These are phyloP conservation scores for Chrysocyon brachyurus DNA, from an alignment of 2,797 vertebrate genomes.

Conservation along the genomic window DNA sequence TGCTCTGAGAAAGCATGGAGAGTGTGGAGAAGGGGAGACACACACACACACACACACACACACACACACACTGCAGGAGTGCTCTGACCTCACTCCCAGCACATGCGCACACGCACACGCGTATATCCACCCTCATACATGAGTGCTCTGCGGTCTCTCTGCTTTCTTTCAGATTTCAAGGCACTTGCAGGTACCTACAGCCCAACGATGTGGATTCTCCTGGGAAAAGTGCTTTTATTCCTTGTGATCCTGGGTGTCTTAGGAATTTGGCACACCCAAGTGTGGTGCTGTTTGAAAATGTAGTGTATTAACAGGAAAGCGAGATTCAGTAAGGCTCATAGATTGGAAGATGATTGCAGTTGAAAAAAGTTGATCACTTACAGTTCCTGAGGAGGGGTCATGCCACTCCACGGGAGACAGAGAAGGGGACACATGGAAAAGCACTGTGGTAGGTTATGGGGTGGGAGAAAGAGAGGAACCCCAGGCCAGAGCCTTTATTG, in stretches of 20 bases:
- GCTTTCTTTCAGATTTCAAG: neutral
- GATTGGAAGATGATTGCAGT: neutral
- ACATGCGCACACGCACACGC: neutral
- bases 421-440: neutral
- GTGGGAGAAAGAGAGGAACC: neutral
- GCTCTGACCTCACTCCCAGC: no score
- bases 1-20: neutral
- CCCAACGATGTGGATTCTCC: neutral
- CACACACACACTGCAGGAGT: neutral
- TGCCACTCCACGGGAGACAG: neutral
- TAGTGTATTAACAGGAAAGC: neutral
- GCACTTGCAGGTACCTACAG: neutral
- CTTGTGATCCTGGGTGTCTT: neutral
- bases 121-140: neutral
- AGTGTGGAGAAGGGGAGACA: neutral
- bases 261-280: neutral
- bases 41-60: neutral
- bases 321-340: neutral
- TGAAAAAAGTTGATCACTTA: neutral
- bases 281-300: neutral
- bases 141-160: neutral
- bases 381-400: neutral
- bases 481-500: neutral
- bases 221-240: neutral
- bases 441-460: neutral